Base-by-base conservation (phyloP, 2,888 invertebrate species). In the Idaea biselata region DNA sequence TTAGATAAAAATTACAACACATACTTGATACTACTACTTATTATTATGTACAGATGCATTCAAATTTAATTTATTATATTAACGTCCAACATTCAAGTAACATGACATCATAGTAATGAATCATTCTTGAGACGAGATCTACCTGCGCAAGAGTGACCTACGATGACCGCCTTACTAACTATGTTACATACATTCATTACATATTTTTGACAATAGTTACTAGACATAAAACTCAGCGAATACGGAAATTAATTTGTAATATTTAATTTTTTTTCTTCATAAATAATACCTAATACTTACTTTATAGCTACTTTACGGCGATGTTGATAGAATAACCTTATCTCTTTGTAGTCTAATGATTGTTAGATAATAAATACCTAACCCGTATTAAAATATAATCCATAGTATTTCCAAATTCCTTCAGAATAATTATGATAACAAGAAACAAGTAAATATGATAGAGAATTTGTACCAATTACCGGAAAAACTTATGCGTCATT, bases 91-190 rank as follows among this genome's bases (percentile, higher is more conserved):
- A 72, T 68, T 74, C 73, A 65, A 72, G 65, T 69, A 65, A 70
- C 76, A 80, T 87, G 87, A 87, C 79, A 67, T 72, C 71, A 70
- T 67, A 59, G 17, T 62, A 86, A 88, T 78, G 74, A 72, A 72
- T 85, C 84, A 86, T 78, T 87, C 85, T 86, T 78, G 68, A 76
- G 68, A 73, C 76, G 75, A 69, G 56, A 56, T 69, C 80, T 76
- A 66, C 63, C 66, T 64, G 66, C 64, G 65, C 60, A 68, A 69
- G 63, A 55, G 63, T 67, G 68, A 67, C 67, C 65, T 68, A 59
- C 62, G 60, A 55, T 68, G 70, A 65, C 70, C 67, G 63, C 59
- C 1, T 44, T 44, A 44, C 44, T 44, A 44, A 44, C 44, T 44
- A 44, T 44, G 44, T 44, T 14, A 44, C 44, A 44, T 8, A 44